phyloP scores from a whole-genome alignment of 2,113 vertebrate species.

The Syngnathus scovelli region DNA sequence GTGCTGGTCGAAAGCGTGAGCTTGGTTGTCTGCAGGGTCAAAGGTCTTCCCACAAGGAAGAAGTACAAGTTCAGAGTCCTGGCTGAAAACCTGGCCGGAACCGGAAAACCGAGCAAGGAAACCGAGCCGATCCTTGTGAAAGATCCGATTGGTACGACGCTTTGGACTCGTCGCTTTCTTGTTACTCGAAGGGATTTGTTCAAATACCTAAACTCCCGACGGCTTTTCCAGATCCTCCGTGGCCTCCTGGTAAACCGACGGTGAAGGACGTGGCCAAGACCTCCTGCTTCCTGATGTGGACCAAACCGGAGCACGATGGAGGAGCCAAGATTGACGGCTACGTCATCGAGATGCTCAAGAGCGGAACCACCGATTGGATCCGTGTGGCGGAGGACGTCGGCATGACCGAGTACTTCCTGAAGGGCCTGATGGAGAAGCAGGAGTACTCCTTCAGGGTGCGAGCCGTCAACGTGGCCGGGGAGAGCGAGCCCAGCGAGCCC shows the following conservation, averaged over 20 bases:
- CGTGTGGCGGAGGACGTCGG: constrained; percentile 84
- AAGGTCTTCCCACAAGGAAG: constrained; percentile 96
- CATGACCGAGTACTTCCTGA: constrained; percentile 81
- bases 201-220: background rate
- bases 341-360: constrained; percentile 89
- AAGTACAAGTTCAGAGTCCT: constrained; percentile 97
- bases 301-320: constrained; percentile 94
- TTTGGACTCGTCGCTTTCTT: background rate
- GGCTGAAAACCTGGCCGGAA: constrained; percentile 95
- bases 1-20: background rate
- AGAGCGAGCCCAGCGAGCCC: constrained; percentile 95
- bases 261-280: constrained; percentile 91
- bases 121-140: constrained; percentile 91
- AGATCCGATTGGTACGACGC: constrained; percentile 88
- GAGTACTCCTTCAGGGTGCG: constrained; percentile 94
- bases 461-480: constrained; percentile 89
- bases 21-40: constrained; percentile 72
- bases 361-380: constrained; percentile 92
- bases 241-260: constrained; percentile 91
- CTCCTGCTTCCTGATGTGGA: constrained; percentile 84
- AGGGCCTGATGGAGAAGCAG: constrained; percentile 92
- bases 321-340: constrained; percentile 96
- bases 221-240: constrained; percentile 83
- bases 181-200: background rate
- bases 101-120: constrained; percentile 92